These are phyloP conservation scores for Pygoscelis adeliae DNA, from an alignment of 2,113 vertebrate genomes.

Conservation along the genomic window DNA sequence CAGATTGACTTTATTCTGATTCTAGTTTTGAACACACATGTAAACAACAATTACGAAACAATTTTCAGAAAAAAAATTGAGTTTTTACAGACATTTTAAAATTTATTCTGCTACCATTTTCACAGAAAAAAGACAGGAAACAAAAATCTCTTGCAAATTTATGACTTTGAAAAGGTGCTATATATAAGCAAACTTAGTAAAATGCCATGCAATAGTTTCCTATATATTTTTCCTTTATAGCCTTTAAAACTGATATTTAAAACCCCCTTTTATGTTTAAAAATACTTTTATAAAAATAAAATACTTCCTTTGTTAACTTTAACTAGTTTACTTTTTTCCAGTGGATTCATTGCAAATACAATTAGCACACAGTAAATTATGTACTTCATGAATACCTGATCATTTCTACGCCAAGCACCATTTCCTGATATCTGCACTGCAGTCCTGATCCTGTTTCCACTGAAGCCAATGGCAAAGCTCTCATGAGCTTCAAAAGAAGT, in stretches of 20 bases:
- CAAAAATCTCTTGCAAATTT: not conserved
- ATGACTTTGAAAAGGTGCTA: not conserved
- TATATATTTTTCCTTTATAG: not conserved
- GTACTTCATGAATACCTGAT: not conserved
- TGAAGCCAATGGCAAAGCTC: not conserved
- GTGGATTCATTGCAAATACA: not conserved
- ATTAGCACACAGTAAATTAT: not conserved
- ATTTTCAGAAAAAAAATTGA: not conserved
- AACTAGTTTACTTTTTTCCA: not conserved
- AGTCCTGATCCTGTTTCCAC: not conserved
- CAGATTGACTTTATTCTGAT: not conserved
- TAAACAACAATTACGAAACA: not conserved
- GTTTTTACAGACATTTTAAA: not conserved
- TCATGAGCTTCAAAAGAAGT: not conserved
- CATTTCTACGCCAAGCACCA: not conserved
- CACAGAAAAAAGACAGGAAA: not conserved
- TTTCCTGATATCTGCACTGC: not conserved
- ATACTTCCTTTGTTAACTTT: not conserved
- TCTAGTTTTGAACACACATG: not conserved
- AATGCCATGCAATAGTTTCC: not conserved
- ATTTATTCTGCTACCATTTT: not conserved
- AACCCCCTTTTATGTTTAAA: not conserved
- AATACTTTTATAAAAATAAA: constrained; percentile 21
- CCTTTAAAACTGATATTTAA: not conserved
- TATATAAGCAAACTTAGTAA: not conserved